Conservation (phyloP, 2,888 invertebrate species). For the Melipona bicolor region DNA sequence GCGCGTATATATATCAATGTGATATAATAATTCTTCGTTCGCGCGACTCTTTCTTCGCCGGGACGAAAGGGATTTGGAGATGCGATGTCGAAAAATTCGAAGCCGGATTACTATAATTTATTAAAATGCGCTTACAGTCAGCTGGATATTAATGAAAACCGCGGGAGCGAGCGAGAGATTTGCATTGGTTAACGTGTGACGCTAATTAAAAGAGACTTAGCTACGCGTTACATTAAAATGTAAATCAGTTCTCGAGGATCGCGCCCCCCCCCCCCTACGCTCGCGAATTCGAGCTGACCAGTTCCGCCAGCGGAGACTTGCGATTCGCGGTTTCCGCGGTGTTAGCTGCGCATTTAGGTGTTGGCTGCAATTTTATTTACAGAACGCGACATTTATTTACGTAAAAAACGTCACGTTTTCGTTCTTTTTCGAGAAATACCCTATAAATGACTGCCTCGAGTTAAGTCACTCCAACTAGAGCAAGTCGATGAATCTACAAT, state of each 20-base stretch:
- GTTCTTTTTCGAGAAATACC: no score
- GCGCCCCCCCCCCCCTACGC: constrained; percentile 16
- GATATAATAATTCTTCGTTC: neutral
- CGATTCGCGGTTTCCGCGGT: neutral
- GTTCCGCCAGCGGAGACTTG: constrained; percentile 25
- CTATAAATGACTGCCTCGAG: no score
- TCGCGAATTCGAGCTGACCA: constrained; percentile 56
- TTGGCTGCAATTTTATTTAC: neutral
- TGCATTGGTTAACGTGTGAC: constrained; percentile 78
- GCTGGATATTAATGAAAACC: constrained; percentile 76
- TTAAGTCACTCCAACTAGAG: no score
- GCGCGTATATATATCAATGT: neutral
- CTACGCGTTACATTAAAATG: constrained; percentile 79
- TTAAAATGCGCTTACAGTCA: constrained; percentile 74
- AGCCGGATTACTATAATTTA: constrained; percentile 72
- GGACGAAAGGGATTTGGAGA: neutral
- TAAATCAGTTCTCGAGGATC: constrained; percentile 75
- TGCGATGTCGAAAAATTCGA: neutral
- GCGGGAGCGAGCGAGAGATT: constrained; percentile 68
- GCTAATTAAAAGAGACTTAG: constrained; percentile 80
- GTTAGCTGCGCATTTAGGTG: no score
- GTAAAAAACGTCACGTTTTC: no score
- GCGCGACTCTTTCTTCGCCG: neutral
- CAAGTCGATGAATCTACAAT: no score
- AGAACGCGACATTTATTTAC: no score